Base-by-base conservation (phyloP, 1,140 invertebrate species). In the Papilio polytes region DNA sequence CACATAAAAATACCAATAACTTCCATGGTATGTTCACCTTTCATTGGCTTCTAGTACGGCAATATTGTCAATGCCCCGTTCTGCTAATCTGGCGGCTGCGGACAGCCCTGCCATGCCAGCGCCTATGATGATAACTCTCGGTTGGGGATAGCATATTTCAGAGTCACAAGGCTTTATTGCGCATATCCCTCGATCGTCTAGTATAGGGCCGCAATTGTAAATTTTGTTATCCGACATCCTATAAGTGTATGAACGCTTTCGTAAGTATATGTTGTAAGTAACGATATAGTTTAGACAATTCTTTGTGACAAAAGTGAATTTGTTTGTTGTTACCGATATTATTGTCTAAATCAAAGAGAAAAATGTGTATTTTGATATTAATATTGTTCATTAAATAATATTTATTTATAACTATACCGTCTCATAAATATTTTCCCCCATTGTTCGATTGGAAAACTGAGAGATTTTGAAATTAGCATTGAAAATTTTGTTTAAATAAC, bases 41-140 rank as follows among this genome's bases (percentile, higher is more conserved):
- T 97, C 96, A 53, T 96, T 96, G 1, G 97, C 97, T 95, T 97
- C 97, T 31, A 97, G 88, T 74, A 97, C 91, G 1, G 95, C 96
- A 76, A 97, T 95, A 89, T 97, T 96, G 81, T 93, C 96, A 18
- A 97, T 94, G 48, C 97, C 97, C 51, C 96, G 96, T 84, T 97
- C 95, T 1, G 94, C 85, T 8, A 97, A 93, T 79, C 96, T 91
- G 72, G 97, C 96, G 0, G 97, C 97, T 0, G 96, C 97, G 0
- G 97, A 97, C 9, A 97, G 90, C 10, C 97, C 97, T 2, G 97
- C 96, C 93, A 97, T 97, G 48, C 97, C 97, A 9, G 96, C 97
- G 0, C 97, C 97, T 13, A 97, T 93, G 36, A 97, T 97, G 0
- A 97, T 96, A 0, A 97, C 95, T 0, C 94, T 95, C 1, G 97